A percentile compares a stretch with the other conserved stretches of the same genome.
These are phyloP conservation scores for Perizoma flavofasciatum DNA, from an alignment of 2,888 invertebrate species.

Conservation along the genomic window DNA sequence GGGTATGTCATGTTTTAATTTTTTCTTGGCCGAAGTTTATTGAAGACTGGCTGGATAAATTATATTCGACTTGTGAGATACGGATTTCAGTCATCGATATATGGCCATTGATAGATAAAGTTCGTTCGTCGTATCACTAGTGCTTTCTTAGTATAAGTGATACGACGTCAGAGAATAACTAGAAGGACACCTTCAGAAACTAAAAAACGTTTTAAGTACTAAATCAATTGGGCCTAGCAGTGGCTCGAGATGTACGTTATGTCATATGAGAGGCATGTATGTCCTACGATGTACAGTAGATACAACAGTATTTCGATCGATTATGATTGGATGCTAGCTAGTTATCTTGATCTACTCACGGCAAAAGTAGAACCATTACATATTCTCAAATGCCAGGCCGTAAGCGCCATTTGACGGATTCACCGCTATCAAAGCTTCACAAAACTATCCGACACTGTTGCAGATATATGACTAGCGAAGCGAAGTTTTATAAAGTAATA, in stretches of 20 bases:
- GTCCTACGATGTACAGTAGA: no score
- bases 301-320: no score
- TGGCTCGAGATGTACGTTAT: no score
- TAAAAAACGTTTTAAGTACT: no score
- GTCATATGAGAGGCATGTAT: no score
- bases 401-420: slow-evolving; percentile 39
- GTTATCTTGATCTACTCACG: slow-evolving; percentile 28
- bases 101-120: no score
- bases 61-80: slow-evolving; percentile 5
- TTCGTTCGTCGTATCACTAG: no score
- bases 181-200: no score
- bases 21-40: slow-evolving; percentile 12
- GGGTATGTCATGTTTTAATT: slow-evolving; percentile 41
- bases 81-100: no score
- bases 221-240: no score
- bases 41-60: slow-evolving; percentile 5
- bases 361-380: slow-evolving; percentile 22
- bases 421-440: slow-evolving; percentile 12
- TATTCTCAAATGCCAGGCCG: slow-evolving; percentile 24
- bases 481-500: slow-evolving; percentile 48
- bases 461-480: slow-evolving; percentile 11
- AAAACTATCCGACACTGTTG: slow-evolving; percentile 1
- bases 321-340: slow-evolving; percentile 5
- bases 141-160: no score
- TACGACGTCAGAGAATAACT: no score